Conservation (phyloP, 2,888 invertebrate species). For the Exocentrus adspersus region DNA sequence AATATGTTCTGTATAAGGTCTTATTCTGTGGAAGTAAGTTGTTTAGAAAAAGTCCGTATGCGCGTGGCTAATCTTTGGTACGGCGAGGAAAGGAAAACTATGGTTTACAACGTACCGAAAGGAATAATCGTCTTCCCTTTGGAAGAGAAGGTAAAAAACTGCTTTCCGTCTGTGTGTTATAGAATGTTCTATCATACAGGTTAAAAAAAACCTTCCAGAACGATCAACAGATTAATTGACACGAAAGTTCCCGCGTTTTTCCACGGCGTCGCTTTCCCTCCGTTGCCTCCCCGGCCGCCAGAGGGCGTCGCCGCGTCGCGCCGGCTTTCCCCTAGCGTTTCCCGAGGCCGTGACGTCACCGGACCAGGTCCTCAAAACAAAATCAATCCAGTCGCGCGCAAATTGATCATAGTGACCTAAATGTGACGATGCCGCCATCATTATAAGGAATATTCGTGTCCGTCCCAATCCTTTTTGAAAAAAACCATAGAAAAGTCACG, state of each 20-base stretch:
- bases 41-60: constrained; percentile 42
- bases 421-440: constrained; percentile 62
- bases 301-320: constrained; percentile 32
- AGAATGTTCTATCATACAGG: too few relatives aligned
- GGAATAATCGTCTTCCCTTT: constrained; percentile 52
- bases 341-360: constrained; percentile 50
- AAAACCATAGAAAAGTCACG: constrained; percentile 30
- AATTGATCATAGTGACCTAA: constrained; percentile 61
- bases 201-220: too few relatives aligned
- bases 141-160: constrained; percentile 50
- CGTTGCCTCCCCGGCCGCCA: too few relatives aligned
- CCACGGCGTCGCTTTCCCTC: background rate
- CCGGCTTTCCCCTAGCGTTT: constrained; percentile 44
- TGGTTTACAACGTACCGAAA: constrained; percentile 53
- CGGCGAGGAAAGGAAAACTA: constrained; percentile 52
- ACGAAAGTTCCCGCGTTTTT: too few relatives aligned
- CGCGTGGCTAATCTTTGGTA: constrained; percentile 51
- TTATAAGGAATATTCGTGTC: constrained; percentile 59
- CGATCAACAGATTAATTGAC: too few relatives aligned
- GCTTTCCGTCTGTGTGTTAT: too few relatives aligned
- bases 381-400: constrained; percentile 58
- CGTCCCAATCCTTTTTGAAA: constrained; percentile 55
- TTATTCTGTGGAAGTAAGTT: constrained; percentile 30
- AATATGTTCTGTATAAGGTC: constrained; percentile 28
- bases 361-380: constrained; percentile 50